These are phyloP conservation scores for Podarcis siculus DNA, from an alignment of 2,797 vertebrate species.

Conservation along the genomic window DNA sequence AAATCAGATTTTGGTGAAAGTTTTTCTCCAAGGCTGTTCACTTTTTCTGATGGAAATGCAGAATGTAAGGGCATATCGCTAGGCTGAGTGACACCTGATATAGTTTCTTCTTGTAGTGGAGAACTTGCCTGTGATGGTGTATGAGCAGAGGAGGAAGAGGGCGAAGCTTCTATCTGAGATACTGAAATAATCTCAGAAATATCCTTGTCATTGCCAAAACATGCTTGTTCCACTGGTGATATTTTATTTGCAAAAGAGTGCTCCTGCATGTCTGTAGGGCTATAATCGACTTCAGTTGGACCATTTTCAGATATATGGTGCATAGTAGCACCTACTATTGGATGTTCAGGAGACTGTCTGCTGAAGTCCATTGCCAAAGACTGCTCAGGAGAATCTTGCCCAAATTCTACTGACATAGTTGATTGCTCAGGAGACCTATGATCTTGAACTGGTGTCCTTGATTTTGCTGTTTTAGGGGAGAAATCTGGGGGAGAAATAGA, in stretches of 20 bases:
- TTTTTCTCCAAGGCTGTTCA: slow-evolving; percentile 79
- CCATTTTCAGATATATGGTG: slow-evolving; percentile 92
- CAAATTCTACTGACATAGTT: slow-evolving; percentile 89
- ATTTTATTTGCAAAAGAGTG: slow-evolving; percentile 75
- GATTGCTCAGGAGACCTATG: slow-evolving; percentile 90
- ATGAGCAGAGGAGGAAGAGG: slow-evolving; percentile 90
- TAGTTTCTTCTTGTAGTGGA: slow-evolving; percentile 81
- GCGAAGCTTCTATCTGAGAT: slow-evolving; percentile 92
- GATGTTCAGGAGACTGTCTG: slow-evolving; percentile 92
- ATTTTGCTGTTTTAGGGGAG: slow-evolving; percentile 90
- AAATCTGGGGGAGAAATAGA: slow-evolving; percentile 95
- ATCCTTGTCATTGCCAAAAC: slow-evolving; percentile 85
- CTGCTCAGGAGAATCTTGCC: slow-evolving; percentile 92
- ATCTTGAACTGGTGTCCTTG: slow-evolving; percentile 82
- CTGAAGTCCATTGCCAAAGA: slow-evolving; percentile 94
- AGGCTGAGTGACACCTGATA: slow-evolving; percentile 77
- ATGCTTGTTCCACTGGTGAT: slow-evolving; percentile 81
- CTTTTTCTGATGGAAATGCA: slow-evolving; percentile 78
- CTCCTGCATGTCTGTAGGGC: slow-evolving; percentile 85
- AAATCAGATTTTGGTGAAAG: slow-evolving; percentile 81
- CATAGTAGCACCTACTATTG: slow-evolving; percentile 73
- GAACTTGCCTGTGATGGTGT: slow-evolving; percentile 90
- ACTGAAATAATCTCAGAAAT: slow-evolving; percentile 85
- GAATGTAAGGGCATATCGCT: slow-evolving; percentile 79
- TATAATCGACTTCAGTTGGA: slow-evolving; percentile 94